Evolutionary conservation across 1,140 invertebrate genomes (phyloP).

Genomic region (Drosophila melanogaster): DNA sequence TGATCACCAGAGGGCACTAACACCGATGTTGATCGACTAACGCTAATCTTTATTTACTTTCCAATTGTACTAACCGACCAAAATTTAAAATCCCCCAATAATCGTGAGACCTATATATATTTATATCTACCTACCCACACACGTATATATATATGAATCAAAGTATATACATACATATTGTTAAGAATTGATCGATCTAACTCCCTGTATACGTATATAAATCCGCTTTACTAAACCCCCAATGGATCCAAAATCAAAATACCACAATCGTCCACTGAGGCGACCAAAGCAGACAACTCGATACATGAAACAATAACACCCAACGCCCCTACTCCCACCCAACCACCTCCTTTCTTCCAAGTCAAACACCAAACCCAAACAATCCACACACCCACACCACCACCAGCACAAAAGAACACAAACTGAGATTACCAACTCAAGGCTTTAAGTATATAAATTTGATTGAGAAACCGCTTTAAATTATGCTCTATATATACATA

Average conservation of each 20-base stretch:
- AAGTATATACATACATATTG: conserved; percentile 40
- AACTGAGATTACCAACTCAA: conserved; percentile 27
- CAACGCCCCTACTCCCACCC: background rate
- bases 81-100: conserved; percentile 26
- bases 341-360: background rate
- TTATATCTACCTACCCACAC: conserved; percentile 23
- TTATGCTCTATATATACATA: conserved; percentile 59
- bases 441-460: conserved; percentile 62
- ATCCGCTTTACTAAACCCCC: conserved; percentile 43
- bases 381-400: background rate
- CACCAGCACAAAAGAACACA: conserved; percentile 40
- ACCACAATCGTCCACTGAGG: conserved; percentile 9
- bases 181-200: conserved; percentile 56
- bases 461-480: conserved; percentile 62
- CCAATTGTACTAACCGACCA: conserved; percentile 63
- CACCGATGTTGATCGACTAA: conserved; percentile 53
- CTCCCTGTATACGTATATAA: conserved; percentile 50
- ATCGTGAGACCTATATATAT: conserved; percentile 19
- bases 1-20: conserved; percentile 31
- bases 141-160: conserved; percentile 13
- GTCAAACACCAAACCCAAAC: background rate
- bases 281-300: conserved; percentile 46
- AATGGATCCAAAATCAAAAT: conserved; percentile 23
- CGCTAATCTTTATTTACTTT: conserved; percentile 68
- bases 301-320: conserved; percentile 51